Percentiles rank a stretch among this genome's conserved stretches.
Conservation (phyloP, 2,797 vertebrate genomes). For the Uromys caudimaculatus region DNA sequence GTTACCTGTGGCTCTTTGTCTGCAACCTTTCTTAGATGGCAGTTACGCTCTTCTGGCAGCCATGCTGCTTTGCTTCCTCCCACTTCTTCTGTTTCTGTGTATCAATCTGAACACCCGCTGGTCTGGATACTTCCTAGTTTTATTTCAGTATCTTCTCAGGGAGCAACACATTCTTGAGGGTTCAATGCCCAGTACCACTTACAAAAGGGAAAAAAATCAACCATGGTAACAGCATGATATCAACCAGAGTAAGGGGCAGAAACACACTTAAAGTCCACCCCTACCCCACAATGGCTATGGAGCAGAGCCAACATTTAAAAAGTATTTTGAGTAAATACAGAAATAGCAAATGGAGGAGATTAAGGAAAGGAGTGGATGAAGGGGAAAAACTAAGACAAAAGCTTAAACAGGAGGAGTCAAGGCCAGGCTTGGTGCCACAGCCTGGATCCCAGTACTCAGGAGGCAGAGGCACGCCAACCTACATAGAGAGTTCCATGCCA, state of each 20-base stretch:
- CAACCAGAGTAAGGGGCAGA: not conserved
- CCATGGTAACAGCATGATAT: too few relatives aligned
- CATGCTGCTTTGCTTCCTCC: not conserved
- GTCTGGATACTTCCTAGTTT: too few relatives aligned
- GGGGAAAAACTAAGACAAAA: not conserved
- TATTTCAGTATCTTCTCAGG: not conserved
- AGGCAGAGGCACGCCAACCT: not conserved
- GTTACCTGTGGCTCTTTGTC: not conserved
- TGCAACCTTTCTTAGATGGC: not conserved
- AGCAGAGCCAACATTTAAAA: not conserved
- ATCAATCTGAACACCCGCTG: not conserved
- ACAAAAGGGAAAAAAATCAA: not conserved
- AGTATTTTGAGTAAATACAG: not conserved
- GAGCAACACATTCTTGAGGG: not conserved
- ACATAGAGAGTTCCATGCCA: not conserved
- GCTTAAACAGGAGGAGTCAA: not conserved
- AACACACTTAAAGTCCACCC: not conserved
- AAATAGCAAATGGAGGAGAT: not conserved
- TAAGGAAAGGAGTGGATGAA: not conserved
- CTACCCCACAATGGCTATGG: too few relatives aligned
- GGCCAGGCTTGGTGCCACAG: not conserved
- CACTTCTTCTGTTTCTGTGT: not conserved
- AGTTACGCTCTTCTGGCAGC: not conserved
- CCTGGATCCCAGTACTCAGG: not conserved
- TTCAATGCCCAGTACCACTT: not conserved